phyloP scores from a whole-genome alignment of 2,888 invertebrate genomes.

The Limnephilus auricula region DNA sequence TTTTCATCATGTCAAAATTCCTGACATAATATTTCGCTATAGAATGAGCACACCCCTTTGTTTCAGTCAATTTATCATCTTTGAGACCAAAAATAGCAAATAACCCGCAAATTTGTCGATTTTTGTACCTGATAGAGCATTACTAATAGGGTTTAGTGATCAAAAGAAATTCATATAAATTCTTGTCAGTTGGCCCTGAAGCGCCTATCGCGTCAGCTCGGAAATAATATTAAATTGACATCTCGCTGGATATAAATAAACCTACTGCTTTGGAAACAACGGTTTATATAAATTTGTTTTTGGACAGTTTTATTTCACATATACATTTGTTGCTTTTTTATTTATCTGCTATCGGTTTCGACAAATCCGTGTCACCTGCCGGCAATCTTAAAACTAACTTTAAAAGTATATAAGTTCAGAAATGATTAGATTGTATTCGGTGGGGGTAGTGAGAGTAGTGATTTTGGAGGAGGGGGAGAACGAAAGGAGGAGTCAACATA shows the following conservation, averaged over 20 bases:
- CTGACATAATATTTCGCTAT: neutral
- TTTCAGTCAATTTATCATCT: neutral
- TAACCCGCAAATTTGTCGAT: neutral
- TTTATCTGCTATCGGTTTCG: no score
- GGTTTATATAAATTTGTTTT: no score
- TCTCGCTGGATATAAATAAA: neutral
- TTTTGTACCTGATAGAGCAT: neutral
- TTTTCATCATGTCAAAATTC: neutral
- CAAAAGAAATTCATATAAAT: neutral
- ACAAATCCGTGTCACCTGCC: no score
- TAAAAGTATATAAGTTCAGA: no score
- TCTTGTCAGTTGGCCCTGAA: neutral
- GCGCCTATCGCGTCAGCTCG: neutral
- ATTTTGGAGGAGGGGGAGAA: no score
- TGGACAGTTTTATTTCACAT: no score
- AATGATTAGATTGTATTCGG: no score
- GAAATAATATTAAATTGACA: neutral
- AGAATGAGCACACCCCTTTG: neutral
- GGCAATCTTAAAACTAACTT: no score
- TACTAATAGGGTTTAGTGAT: neutral
- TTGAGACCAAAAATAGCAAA: neutral
- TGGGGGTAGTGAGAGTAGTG: no score
- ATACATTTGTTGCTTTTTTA: no score
- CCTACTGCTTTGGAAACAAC: neutral
- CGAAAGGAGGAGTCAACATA: no score